phyloP scores from a whole-genome alignment of 1,140 invertebrate genomes.

The Temnothorax curvispinosus region DNA sequence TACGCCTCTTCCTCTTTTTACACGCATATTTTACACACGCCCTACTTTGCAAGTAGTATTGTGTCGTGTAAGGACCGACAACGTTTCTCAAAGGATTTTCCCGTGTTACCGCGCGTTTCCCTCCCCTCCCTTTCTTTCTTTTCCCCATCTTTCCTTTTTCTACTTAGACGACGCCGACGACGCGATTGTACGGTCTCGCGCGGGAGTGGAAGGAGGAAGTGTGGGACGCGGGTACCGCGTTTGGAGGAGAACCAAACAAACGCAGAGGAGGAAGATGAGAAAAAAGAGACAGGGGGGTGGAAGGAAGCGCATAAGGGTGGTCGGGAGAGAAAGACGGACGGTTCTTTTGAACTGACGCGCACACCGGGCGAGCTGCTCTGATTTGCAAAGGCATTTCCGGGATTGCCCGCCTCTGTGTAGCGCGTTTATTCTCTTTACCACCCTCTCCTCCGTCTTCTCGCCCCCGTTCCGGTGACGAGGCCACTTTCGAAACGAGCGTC shows the following conservation, averaged over 20 bases:
- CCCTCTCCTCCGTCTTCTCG: neutral
- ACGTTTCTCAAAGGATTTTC: slow-evolving; percentile 65
- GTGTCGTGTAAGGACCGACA: slow-evolving; percentile 38
- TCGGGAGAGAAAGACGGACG: slow-evolving; percentile 15
- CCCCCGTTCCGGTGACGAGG: slow-evolving; percentile 40
- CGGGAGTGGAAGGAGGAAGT: neutral
- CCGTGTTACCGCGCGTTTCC: slow-evolving; percentile 33
- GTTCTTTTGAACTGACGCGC: slow-evolving; percentile 65
- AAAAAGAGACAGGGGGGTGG: neutral
- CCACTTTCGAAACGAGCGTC: slow-evolving; percentile 38
- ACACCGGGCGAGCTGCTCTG: slow-evolving; percentile 63
- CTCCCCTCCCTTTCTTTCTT: neutral
- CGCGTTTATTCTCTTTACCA: slow-evolving; percentile 26
- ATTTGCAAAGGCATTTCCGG: slow-evolving; percentile 74
- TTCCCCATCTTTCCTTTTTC: neutral
- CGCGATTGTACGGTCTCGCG: slow-evolving; percentile 38
- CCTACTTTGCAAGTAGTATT: slow-evolving; percentile 55
- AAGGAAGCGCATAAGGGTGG: neutral
- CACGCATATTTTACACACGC: slow-evolving; percentile 57
- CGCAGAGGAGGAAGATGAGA: neutral
- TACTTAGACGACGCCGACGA: slow-evolving; percentile 29
- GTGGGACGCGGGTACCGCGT: neutral
- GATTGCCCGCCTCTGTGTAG: slow-evolving; percentile 58
- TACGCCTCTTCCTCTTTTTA: neutral
- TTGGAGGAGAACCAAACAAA: slow-evolving; percentile 34